Percentiles rank a stretch among this genome's conserved stretches.
These are phyloP conservation scores for Drymodes brunneopygia DNA, from an alignment of 2,113 vertebrate genomes.

Conservation along the genomic window DNA sequence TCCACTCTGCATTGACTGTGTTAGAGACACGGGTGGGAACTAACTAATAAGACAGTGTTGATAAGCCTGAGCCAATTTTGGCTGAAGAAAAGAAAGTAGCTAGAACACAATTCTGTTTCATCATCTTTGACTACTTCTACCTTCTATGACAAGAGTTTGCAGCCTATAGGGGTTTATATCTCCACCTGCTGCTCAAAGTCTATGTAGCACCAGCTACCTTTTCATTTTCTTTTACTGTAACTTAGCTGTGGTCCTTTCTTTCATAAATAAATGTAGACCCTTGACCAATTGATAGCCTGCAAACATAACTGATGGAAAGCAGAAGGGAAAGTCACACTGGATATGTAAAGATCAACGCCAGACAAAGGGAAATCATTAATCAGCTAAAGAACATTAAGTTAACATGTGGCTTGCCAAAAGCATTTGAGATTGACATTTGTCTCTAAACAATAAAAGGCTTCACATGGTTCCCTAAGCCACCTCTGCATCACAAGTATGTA, in stretches of 20 bases:
- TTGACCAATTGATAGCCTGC: not conserved
- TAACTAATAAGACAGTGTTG: not conserved
- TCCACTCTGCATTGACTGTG: not conserved
- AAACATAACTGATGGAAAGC: not conserved
- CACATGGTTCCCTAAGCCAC: not conserved
- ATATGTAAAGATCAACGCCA: not conserved
- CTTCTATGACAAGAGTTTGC: not conserved
- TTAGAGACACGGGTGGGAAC: accelerated
- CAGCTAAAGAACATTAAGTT: not conserved
- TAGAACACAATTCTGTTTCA: not conserved
- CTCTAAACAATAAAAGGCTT: not conserved
- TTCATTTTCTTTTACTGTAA: not conserved
- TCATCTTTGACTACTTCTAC: not conserved
- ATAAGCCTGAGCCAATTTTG: not conserved
- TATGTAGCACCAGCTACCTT: not conserved
- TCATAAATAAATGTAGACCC: not conserved
- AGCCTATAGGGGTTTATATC: not conserved
- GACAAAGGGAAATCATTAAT: not conserved
- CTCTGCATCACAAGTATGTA: not conserved
- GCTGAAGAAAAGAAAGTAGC: not conserved
- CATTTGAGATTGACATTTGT: not conserved
- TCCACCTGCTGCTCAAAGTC: slow-evolving; percentile 30
- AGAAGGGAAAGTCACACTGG: not conserved
- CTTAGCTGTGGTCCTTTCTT: not conserved
- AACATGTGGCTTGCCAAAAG: not conserved